Conservation (phyloP, 2,113 vertebrate genomes). For the Mola mola region DNA sequence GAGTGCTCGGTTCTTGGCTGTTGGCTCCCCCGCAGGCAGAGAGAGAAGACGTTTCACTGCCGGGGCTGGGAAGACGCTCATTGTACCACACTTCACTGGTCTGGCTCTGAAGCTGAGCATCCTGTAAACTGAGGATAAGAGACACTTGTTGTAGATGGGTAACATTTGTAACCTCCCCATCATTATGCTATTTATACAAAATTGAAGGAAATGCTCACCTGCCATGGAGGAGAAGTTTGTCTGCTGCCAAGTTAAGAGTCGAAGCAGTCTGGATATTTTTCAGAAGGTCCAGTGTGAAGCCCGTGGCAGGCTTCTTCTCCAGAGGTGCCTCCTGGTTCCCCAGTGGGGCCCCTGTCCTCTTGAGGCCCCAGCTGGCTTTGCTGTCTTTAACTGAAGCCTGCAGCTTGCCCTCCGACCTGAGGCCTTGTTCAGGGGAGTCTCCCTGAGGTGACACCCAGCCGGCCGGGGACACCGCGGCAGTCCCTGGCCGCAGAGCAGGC, state of each 20-base stretch:
- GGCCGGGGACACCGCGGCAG: conserved; percentile 64
- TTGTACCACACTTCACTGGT: conserved; percentile 72
- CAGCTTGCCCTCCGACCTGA: conserved; percentile 73
- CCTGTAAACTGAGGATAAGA: conserved; percentile 54
- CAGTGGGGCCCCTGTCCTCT: conserved; percentile 70
- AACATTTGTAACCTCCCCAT: too few relatives aligned
- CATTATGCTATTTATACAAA: too few relatives aligned
- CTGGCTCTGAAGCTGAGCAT: conserved; percentile 58
- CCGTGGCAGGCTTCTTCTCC: conserved; percentile 82
- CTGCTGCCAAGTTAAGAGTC: conserved; percentile 55
- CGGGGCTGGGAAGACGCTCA: conserved; percentile 59
- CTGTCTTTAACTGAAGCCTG: conserved; percentile 62
- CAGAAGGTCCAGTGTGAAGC: conserved; percentile 75
- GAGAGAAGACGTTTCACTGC: conserved; percentile 43
- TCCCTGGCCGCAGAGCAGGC: conserved; percentile 78
- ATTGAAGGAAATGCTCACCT: conserved; percentile 83
- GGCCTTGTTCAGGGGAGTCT: conserved; percentile 61
- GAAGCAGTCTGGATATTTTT: conserved; percentile 74
- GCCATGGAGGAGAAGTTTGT: conserved; percentile 75
- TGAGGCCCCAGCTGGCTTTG: conserved; percentile 69
- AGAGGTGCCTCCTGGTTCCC: conserved; percentile 63
- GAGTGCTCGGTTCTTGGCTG: conserved; percentile 37
- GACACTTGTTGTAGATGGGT: too few relatives aligned
- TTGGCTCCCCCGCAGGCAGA: conserved; percentile 27
- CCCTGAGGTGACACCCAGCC: conserved; percentile 78